phyloP scores from a whole-genome alignment of 2,888 invertebrate species.

The Zygothrica quintamaculata region DNA sequence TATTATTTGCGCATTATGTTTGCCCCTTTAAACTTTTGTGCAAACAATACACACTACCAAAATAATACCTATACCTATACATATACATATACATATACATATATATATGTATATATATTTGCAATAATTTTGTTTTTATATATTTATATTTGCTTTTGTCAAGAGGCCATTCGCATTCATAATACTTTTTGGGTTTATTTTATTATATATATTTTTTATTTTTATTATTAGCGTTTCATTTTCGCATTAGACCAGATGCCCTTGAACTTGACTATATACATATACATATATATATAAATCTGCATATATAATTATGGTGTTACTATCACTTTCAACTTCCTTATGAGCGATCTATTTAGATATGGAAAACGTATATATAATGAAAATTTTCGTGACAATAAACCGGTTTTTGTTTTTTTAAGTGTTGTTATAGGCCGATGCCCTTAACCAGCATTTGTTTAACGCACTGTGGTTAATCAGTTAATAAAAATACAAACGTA shows the following conservation, averaged over 20 bases:
- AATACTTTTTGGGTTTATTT: slow-evolving; percentile 21
- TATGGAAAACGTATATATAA: slow-evolving; percentile 40
- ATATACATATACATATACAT: slow-evolving; percentile 13
- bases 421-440: slow-evolving; percentile 46
- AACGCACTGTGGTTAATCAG: slow-evolving; percentile 29
- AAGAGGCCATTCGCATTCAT: slow-evolving; percentile 73
- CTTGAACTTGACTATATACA: slow-evolving; percentile 57
- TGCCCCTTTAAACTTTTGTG: slow-evolving; percentile 26
- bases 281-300: slow-evolving; percentile 1
- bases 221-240: slow-evolving; percentile 30
- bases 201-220: slow-evolving; percentile 35
- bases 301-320: not conserved
- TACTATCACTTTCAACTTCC: slow-evolving; percentile 46
- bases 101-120: slow-evolving; percentile 28
- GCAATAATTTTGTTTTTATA: slow-evolving; percentile 30
- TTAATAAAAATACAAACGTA: not conserved
- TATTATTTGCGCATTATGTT: slow-evolving; percentile 69
- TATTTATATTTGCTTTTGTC: slow-evolving; percentile 62
- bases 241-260: slow-evolving; percentile 32
- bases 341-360: slow-evolving; percentile 20
- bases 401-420: slow-evolving; percentile 29
- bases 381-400: slow-evolving; percentile 37
- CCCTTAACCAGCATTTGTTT: slow-evolving; percentile 22
- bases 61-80: not conserved
- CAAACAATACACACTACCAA: slow-evolving; percentile 14